These are phyloP conservation scores for Onychomys leucogaster DNA, from an alignment of 2,797 vertebrate species.

Conservation along the genomic window DNA sequence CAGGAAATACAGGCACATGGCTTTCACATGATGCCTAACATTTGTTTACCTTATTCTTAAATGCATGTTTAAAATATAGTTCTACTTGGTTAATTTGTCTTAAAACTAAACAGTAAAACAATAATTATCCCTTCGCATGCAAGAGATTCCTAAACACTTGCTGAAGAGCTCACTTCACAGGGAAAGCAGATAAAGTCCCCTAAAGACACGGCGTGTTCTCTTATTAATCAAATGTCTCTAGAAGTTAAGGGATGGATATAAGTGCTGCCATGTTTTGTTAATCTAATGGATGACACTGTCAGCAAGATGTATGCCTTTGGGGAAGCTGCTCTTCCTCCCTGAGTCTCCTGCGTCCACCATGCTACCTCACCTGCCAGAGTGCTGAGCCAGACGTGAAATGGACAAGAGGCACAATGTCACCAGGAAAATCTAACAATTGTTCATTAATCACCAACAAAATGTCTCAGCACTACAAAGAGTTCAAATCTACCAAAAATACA, in stretches of 20 bases:
- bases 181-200: background rate
- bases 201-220: constrained; percentile 5
- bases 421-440: background rate
- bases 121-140: constrained; percentile 68
- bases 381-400: background rate
- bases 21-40: constrained; percentile 38
- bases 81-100: constrained; percentile 75
- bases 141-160: constrained; percentile 72
- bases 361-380: background rate
- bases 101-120: constrained; percentile 52
- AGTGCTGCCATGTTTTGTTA: background rate
- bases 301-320: background rate
- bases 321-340: background rate
- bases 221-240: constrained; percentile 25
- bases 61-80: constrained; percentile 59
- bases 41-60: constrained; percentile 75
- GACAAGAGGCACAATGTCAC: background rate
- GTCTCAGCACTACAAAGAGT: constrained; percentile 6
- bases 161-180: constrained; percentile 50
- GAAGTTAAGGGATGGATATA: background rate
- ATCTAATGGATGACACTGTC: background rate
- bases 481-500: background rate
- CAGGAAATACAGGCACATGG: background rate
- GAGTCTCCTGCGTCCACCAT: background rate
- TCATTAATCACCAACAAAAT: background rate